Conservation (phyloP, 2,888 invertebrate species). For the Nebria brevicollis region DNA sequence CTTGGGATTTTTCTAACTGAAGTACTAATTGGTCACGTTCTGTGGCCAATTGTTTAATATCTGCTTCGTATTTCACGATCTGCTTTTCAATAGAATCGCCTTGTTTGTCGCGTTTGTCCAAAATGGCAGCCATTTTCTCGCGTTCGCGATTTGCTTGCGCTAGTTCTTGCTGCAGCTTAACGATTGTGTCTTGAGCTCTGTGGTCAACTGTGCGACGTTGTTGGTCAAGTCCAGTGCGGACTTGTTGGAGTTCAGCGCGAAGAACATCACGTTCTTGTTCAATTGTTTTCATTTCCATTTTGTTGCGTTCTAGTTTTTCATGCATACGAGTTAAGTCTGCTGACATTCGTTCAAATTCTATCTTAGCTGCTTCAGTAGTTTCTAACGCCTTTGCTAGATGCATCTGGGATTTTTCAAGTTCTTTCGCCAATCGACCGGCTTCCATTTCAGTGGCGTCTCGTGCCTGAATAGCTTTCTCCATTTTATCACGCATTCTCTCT, state of each 20-base stretch:
- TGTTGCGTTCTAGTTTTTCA: constrained; percentile 80
- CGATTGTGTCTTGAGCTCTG: constrained; percentile 76
- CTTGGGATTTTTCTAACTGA: constrained; percentile 91
- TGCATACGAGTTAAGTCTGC: constrained; percentile 83
- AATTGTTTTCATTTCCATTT: constrained; percentile 74
- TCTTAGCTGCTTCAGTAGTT: constrained; percentile 82
- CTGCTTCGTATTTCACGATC: constrained; percentile 84
- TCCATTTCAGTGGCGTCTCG: constrained; percentile 87
- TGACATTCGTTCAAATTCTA: constrained; percentile 86
- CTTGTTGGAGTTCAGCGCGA: constrained; percentile 75
- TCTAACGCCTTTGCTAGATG: constrained; percentile 86
- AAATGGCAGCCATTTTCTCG: constrained; percentile 80
- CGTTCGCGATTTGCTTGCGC: constrained; percentile 77
- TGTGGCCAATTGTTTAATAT: constrained; percentile 84
- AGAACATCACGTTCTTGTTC: constrained; percentile 80
- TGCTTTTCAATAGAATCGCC: constrained; percentile 86
- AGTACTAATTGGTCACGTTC: constrained; percentile 89
- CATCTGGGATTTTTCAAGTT: constrained; percentile 86
- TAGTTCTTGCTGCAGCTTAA: constrained; percentile 78
- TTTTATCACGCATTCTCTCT: constrained; percentile 84
- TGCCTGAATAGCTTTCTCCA: constrained; percentile 85
- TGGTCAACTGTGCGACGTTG: constrained; percentile 74
- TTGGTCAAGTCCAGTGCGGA: constrained; percentile 72
- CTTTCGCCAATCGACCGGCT: constrained; percentile 84
- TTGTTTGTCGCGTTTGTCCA: constrained; percentile 82